These are phyloP conservation scores for Tortricodes alternella DNA, from an alignment of 2,888 invertebrate genomes.

Conservation along the genomic window DNA sequence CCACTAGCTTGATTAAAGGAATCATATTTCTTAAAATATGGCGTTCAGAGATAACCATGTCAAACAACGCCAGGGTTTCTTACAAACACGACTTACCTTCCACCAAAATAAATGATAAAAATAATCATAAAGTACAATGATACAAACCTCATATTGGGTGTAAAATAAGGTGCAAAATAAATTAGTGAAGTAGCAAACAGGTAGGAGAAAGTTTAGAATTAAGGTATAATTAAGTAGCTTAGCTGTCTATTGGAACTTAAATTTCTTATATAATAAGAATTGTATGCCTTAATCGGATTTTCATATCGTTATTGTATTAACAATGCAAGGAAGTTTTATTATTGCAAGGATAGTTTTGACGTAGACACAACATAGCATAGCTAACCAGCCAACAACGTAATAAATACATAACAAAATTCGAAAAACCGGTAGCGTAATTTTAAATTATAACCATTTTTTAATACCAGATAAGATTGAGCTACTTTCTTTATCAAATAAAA, in stretches of 20 bases:
- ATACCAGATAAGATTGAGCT: no score
- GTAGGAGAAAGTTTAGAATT: slow-evolving; percentile 14
- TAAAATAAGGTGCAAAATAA: slow-evolving; percentile 27
- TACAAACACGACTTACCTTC: slow-evolving; percentile 20
- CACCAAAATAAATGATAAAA: slow-evolving; percentile 26
- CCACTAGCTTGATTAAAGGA: no score
- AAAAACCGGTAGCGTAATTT: no score
- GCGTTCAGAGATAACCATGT: background rate
- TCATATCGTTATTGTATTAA: slow-evolving; percentile 80
- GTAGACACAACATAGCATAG: slow-evolving; percentile 1
- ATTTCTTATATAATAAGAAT: slow-evolving; percentile 79
- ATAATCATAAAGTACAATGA: slow-evolving; percentile 29
- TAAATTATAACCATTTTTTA: no score
- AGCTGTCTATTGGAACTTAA: slow-evolving; percentile 50
- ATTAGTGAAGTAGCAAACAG: slow-evolving; percentile 15
- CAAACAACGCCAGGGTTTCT: slow-evolving; percentile 2
- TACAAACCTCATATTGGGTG: slow-evolving; percentile 25
- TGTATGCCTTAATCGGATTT: slow-evolving; percentile 76
- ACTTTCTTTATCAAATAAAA: no score
- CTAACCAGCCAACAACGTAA: no score
- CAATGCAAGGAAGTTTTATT: slow-evolving; percentile 58
- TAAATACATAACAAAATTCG: no score
- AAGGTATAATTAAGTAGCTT: slow-evolving; percentile 46
- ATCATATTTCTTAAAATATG: background rate
- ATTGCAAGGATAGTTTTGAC: slow-evolving; percentile 5